Evolutionary conservation across 37 sponge, comb jelly and placozoan species (phyloP), one percentile per base, ranked within the genome.

Genomic region (Chondrosia reniformis): DNA sequence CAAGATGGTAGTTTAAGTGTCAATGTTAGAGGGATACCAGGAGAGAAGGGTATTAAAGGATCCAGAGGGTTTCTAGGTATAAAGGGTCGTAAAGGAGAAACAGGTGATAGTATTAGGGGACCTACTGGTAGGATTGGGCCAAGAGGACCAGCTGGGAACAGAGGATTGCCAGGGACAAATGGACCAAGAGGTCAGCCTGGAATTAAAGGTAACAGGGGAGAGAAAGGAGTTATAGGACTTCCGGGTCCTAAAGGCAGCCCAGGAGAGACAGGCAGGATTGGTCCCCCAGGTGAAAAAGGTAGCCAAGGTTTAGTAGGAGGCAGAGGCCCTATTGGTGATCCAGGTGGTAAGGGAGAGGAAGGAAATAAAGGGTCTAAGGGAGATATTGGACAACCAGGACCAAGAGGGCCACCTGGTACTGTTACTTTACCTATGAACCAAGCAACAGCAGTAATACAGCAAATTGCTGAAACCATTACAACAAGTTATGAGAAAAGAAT

Each of bases 1-100:
- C 36, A 41, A 69, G 43, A 36, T 69, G 72, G 72, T 10, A 69
- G 72, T 24, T 44, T 69, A 41, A 39, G 40, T 24, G 7, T 69
- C 4, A 44, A 69, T 24, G 72, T 69, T 24, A 25, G 39, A 4
- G 72, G 72, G 1, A 25, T 69, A 1, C 72, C 42, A 34, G 72
- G 72, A 40, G 43, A 1, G 9, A 1, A 1, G 36, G 72, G 72
- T 3, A 25, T 25, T 24, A 69, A 69, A 44, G 72, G 72, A 5
- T 24, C 19, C 25, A 69, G 24, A 39, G 72, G 72, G 4, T 31
- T 7, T 17, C 40, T 69, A n/a, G 72, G 72, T 17, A 17, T 4
- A 40, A 69, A 69, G 36, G 72, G 72, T 9, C 40, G 42, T 21
- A 69, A 39, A 69, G 72, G 72, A 4, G 24, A 39, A 9, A 19